Evolutionary conservation across 2,113 vertebrate species (phyloP).

Genomic region (Ammodytes dubius): DNA sequence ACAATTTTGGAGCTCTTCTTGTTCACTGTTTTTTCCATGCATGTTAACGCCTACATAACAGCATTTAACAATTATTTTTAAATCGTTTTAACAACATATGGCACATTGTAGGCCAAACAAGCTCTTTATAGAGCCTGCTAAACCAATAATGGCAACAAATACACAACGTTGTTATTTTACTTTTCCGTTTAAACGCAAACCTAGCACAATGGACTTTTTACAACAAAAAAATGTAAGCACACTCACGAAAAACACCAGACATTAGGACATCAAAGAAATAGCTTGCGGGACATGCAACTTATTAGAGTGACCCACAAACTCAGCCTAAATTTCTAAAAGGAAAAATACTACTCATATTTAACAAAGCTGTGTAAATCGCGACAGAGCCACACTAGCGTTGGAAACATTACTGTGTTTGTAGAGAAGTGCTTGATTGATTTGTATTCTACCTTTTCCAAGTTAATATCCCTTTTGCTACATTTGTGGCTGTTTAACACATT

Average conservation of each 20-base stretch:
- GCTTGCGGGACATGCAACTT: slow-evolving; percentile 65
- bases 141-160: slow-evolving; percentile 8
- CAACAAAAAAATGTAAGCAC: slow-evolving; percentile 36
- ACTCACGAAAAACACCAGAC: slow-evolving; percentile 42
- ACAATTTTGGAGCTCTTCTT: no score
- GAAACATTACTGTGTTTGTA: slow-evolving; percentile 1
- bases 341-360: slow-evolving; percentile 45
- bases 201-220: slow-evolving; percentile 54
- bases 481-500: background rate
- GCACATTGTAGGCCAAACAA: background rate
- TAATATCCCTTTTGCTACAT: background rate
- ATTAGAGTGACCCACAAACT: slow-evolving; percentile 67
- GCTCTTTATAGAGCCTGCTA: background rate
- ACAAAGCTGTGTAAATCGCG: slow-evolving; percentile 31
- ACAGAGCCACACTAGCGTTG: slow-evolving; percentile 13
- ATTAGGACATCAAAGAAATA: slow-evolving; percentile 68
- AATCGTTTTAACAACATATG: background rate
- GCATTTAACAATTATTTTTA: background rate
- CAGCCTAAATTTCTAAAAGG: slow-evolving; percentile 42
- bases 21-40: background rate
- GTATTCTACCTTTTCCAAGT: background rate
- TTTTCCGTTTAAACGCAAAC: slow-evolving; percentile 23
- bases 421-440: slow-evolving; percentile 14
- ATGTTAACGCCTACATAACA: background rate
- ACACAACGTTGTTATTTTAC: slow-evolving; percentile 4